A percentile compares a stretch with the other conserved stretches of the same genome.
Evolutionary conservation across 2,797 vertebrate species (phyloP).

Genomic region (Schizopygopsis pylzovi): DNA sequence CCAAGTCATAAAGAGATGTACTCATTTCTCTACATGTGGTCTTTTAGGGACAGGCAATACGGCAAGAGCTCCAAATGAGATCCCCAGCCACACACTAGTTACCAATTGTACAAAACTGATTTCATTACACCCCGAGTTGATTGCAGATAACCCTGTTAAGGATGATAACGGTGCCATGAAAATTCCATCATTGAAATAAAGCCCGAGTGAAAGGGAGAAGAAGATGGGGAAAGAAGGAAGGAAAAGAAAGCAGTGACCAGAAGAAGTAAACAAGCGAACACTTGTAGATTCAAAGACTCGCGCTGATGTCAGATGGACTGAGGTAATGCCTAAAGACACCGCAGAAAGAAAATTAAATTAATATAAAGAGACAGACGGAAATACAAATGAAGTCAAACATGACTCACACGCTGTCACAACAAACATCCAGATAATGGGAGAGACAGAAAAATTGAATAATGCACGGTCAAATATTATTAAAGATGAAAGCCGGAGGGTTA

Average conservation of each 20-base stretch:
- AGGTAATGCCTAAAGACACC: slow-evolving; percentile 56
- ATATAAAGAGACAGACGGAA: slow-evolving; percentile 58
- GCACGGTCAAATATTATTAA: slow-evolving; percentile 51
- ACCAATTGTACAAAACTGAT: slow-evolving; percentile 57
- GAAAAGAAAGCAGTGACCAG: background rate
- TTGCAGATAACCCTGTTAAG: slow-evolving; percentile 64
- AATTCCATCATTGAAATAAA: slow-evolving; percentile 61
- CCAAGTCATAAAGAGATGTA: slow-evolving; percentile 56
- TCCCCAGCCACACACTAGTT: slow-evolving; percentile 49
- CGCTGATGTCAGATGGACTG: slow-evolving; percentile 46
- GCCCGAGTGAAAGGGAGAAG: slow-evolving; percentile 14
- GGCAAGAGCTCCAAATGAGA: slow-evolving; percentile 50
- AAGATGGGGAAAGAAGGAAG: background rate
- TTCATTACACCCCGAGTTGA: slow-evolving; percentile 63
- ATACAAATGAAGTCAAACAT: slow-evolving; percentile 66
- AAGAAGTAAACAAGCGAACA: slow-evolving; percentile 42
- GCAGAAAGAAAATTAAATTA: slow-evolving; percentile 53
- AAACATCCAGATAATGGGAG: slow-evolving; percentile 43
- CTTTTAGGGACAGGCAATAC: slow-evolving; percentile 46
- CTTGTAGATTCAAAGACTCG: slow-evolving; percentile 51
- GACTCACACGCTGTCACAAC: slow-evolving; percentile 52
- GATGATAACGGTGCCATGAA: slow-evolving; percentile 52
- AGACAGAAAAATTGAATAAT: slow-evolving; percentile 48
- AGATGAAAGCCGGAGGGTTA: background rate
- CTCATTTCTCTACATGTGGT: slow-evolving; percentile 43